Conservation (phyloP, 2,888 invertebrate genomes). For the Fragum whitleyi region DNA sequence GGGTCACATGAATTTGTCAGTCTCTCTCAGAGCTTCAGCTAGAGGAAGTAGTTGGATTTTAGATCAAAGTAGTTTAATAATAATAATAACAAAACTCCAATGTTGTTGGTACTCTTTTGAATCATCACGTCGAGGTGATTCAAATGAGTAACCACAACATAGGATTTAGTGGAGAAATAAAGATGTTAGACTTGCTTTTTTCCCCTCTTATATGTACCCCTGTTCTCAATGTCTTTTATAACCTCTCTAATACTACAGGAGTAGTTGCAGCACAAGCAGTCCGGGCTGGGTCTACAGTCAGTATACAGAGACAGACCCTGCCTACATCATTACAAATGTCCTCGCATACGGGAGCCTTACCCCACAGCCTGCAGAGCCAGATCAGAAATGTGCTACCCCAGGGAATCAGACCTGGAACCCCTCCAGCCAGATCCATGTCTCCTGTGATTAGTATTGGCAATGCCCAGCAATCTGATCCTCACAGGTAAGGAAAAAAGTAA, state of each 20-base stretch:
- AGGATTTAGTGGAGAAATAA: too few species aligned
- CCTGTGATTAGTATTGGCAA: conserved; percentile 66
- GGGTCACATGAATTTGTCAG: too few species aligned
- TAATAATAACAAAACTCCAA: too few species aligned
- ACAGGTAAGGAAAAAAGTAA: conserved; percentile 55
- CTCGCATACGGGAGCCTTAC: conserved; percentile 29
- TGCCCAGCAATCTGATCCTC: conserved; percentile 45
- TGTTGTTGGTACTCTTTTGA: too few species aligned
- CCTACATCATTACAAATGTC: conserved; percentile 51
- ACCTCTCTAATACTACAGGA: conserved; percentile 33
- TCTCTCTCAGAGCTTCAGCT: too few species aligned
- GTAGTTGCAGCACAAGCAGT: conserved; percentile 50
- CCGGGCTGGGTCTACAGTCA: conserved; percentile 42
- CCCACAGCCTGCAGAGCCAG: conserved; percentile 90
- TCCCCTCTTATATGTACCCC: too few species aligned
- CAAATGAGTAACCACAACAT: too few species aligned
- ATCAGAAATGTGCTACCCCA: conserved; percentile 67
- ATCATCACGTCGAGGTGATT: too few species aligned
- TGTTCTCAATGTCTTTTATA: too few species aligned
- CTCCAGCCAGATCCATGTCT: conserved; percentile 68
- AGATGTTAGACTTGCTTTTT: too few species aligned
- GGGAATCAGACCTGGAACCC: conserved; percentile 67
- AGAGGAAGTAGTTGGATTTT: too few species aligned
- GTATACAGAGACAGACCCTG: conserved; percentile 44
- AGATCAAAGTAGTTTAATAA: too few species aligned